Percentiles rank a stretch among this genome's conserved stretches.
These are phyloP conservation scores for Fundulus diaphanus DNA, from an alignment of 2,797 vertebrate genomes.

Conservation along the genomic window DNA sequence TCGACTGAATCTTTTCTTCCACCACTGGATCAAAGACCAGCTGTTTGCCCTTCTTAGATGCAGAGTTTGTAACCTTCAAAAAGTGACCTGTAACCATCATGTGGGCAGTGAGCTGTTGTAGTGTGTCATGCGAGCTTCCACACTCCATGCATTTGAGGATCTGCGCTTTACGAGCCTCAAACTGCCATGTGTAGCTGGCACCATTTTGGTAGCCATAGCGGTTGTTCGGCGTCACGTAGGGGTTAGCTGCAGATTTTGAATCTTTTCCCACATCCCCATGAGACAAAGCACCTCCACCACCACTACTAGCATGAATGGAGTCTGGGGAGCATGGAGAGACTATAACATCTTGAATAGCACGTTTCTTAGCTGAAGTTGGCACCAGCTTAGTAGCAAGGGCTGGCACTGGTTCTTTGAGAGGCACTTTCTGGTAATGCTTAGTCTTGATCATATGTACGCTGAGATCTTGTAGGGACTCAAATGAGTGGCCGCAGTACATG, in stretches of 20 bases:
- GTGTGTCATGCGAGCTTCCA: conserved; percentile 97
- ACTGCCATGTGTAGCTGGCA: conserved; percentile 99
- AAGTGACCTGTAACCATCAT: conserved; percentile 99
- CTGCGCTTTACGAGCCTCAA: conserved; percentile 98
- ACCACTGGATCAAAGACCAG: conserved; percentile 94
- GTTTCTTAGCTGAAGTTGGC: conserved; percentile 91
- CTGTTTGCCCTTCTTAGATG: conserved; percentile 98
- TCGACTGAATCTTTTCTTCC: conserved; percentile 98
- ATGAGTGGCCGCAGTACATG: conserved; percentile 99
- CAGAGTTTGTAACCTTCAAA: conserved; percentile 97
- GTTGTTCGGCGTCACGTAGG: conserved; percentile 98
- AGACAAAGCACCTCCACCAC: conserved; percentile 69
- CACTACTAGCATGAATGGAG: conserved; percentile 81
- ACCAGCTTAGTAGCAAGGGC: conserved; percentile 95
- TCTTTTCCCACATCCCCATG: conserved; percentile 89
- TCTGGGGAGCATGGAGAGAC: conserved; percentile 94
- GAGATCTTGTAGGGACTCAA: conserved; percentile 98
- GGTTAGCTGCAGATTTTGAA: conserved; percentile 89
- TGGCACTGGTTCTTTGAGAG: conserved; percentile 99
- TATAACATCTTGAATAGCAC: conserved; percentile 91
- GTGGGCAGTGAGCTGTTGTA: conserved; percentile 98
- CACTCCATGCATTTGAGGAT: conserved; percentile 99
- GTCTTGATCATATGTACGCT: conserved; percentile 99
- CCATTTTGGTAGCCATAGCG: conserved; percentile 99
- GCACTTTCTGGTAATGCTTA: conserved; percentile 99